Base-by-base conservation (phyloP, 2,888 invertebrate genomes). In the Athetis lepigone region DNA sequence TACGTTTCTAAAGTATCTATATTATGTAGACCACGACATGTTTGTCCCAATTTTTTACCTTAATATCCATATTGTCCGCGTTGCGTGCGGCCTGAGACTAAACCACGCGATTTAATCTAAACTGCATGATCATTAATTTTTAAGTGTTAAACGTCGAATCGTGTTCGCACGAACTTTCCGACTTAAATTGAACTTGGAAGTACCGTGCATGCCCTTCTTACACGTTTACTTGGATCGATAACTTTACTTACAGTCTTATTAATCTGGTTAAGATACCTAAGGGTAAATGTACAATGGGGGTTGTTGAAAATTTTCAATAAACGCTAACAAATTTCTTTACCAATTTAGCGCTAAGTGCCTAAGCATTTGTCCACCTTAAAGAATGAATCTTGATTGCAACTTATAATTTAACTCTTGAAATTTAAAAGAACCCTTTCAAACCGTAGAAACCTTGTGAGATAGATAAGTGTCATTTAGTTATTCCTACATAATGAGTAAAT, bases 1-100 rank as follows among this genome's bases (percentile, higher is more conserved):
- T 47, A 23, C 45, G 54, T 42, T 62, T 56, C 25, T 25, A 46
- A 52, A 60, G 37, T 49, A 37, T 8, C 16, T 37, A 37, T 16
- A 16, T 16, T 45, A 79, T 51, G 66, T 79, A 47, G 70, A 47
- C 23, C 78, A 69, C 68, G 58, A 58, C 61, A 77, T 39, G 59
- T 62, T 62, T 75, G 75, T 52, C 68, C 79, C 62, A 78, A 66
- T 72, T 80, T n/a, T 62, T 68, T 49, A 57, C 54, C 43, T 49
- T 37, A 61, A 61, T 64, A 69, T 67, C 50, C 66, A 74, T 64
- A 71, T 71, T 80, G 65, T 33, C 52, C 50, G 13, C 33, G 33
- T 57, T 51, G 78, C 79, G 70, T 79, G 81, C 50, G 23, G 27
- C 37, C 19, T 27, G 11, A 49, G 50, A 59, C 57, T 74, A 59